Conservation (phyloP, 2,888 invertebrate genomes). For the Andrena marginata region DNA sequence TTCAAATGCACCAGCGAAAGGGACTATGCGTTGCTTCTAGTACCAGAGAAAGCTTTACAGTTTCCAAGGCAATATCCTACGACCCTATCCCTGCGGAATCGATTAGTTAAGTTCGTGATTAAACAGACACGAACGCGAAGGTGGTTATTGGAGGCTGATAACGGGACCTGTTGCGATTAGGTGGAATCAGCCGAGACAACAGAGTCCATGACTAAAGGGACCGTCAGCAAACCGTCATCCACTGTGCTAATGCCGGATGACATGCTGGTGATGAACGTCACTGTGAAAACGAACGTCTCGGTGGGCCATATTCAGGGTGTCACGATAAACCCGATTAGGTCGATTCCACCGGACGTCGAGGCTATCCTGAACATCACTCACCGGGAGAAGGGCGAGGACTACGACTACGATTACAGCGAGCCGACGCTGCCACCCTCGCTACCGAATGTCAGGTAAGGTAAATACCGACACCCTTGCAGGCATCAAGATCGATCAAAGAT, state of each 20-base stretch:
- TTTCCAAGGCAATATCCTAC: not conserved
- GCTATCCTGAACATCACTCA: slow-evolving; percentile 86
- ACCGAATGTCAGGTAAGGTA: slow-evolving; percentile 90
- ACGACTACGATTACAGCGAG: slow-evolving; percentile 90
- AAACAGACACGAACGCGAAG: slow-evolving; percentile 5
- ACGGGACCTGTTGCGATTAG: slow-evolving; percentile 59
- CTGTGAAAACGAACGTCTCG: slow-evolving; percentile 85
- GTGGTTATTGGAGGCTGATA: not conserved
- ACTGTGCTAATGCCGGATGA: slow-evolving; percentile 85
- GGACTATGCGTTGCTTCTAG: not conserved
- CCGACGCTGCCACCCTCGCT: slow-evolving; percentile 93
- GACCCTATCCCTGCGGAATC: not conserved
- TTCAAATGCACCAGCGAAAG: no score
- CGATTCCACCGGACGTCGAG: slow-evolving; percentile 84
- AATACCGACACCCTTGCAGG: slow-evolving; percentile 27
- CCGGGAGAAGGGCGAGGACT: slow-evolving; percentile 87
- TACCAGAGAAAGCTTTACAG: not conserved
- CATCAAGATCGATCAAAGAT: not conserved
- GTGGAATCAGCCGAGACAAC: slow-evolving; percentile 40
- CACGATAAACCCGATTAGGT: slow-evolving; percentile 83
- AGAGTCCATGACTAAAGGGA: slow-evolving; percentile 65
- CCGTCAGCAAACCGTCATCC: slow-evolving; percentile 72
- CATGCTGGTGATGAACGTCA: slow-evolving; percentile 87
- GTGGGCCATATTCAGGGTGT: slow-evolving; percentile 86
- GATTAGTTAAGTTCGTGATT: slow-evolving; percentile 31